Base-by-base conservation (phyloP, 2,888 invertebrate genomes). In the Tenthredo livida region DNA sequence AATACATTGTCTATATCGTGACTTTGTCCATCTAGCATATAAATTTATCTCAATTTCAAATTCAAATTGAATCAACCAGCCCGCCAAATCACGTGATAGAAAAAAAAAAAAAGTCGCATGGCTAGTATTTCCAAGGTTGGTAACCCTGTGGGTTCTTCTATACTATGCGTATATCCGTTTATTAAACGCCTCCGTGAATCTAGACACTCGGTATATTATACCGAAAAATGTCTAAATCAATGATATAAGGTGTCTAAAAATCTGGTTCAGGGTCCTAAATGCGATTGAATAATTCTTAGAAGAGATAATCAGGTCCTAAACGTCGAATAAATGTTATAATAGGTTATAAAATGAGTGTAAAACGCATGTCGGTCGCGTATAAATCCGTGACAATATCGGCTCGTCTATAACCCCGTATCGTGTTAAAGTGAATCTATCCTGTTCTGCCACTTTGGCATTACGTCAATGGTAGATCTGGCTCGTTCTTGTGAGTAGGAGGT, bases 371-470 rank as follows among this genome's bases (percentile, higher is more conserved):
- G 0, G 61, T 25, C 33, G 0, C 0, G 7, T 54, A 54, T n/a
- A 2, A 10, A 17, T 6, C 12, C 80, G 80, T 80, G 37, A 21
- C 1, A n/a, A 33, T 61, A 61, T 21, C 10, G 21, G 58, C 86
- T 86, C 75, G 65, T 70, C 87, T 89, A 40, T 72, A 25, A 43
- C 61, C 65, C 87, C 88, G 88, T 77, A 84, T 65, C 50, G 70
- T 82, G 85, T 87, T 86, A 86, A 88, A 88, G 88, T 88, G 89
- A 89, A 89, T 87, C 88, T 88, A 85, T 87, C 89, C 86, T 86
- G 87, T 87, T 87, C 91, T 91, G 91, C 91, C 90, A 91, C 91
- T 91, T 90, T 91, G 91, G 90, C 90, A 90, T 91, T 91, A 91
- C 91, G 91, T 91, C 91, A 91, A 90, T 91, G 89, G 90, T 91